A percentile compares a stretch with the other conserved stretches of the same genome.
phyloP scores from a whole-genome alignment of 2,888 invertebrate genomes.

The Lasius fuliginosus region DNA sequence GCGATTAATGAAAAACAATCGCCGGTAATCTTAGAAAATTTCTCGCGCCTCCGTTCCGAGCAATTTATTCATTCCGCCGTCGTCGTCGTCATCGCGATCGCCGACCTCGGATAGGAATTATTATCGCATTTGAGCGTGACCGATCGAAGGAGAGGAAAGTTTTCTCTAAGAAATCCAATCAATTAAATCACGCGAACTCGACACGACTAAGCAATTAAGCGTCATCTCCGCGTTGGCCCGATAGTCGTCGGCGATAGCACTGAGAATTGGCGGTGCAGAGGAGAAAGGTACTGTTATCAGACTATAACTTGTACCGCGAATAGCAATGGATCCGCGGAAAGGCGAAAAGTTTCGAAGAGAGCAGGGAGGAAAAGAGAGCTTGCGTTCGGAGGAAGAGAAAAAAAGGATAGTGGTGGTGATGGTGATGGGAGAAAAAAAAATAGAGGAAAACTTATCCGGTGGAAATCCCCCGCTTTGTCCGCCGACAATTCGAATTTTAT shows the following conservation, averaged over 20 bases:
- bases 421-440: background rate
- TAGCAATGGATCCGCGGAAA: conserved; percentile 43
- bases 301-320: conserved; percentile 51
- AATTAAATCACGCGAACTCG: conserved; percentile 69
- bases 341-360: conserved; percentile 43
- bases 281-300: conserved; percentile 2
- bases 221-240: conserved; percentile 47
- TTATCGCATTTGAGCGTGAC: conserved; percentile 61
- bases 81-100: conserved; percentile 32
- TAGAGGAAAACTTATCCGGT: conserved; percentile 24
- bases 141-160: conserved; percentile 63
- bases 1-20: conserved; percentile 40
- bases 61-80: conserved; percentile 65
- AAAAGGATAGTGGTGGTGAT: background rate
- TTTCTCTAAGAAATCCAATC: conserved; percentile 69
- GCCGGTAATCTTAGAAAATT: conserved; percentile 36
- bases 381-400: background rate
- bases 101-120: conserved; percentile 46
- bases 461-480: conserved; percentile 50
- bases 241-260: conserved; percentile 33
- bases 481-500: conserved; percentile 57
- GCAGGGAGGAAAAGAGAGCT: background rate
- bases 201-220: conserved; percentile 72
- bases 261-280: conserved; percentile 15
- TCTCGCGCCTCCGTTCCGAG: conserved; percentile 21